phyloP scores from a whole-genome alignment of 2,113 vertebrate genomes.

The Lutjanus erythropterus region DNA sequence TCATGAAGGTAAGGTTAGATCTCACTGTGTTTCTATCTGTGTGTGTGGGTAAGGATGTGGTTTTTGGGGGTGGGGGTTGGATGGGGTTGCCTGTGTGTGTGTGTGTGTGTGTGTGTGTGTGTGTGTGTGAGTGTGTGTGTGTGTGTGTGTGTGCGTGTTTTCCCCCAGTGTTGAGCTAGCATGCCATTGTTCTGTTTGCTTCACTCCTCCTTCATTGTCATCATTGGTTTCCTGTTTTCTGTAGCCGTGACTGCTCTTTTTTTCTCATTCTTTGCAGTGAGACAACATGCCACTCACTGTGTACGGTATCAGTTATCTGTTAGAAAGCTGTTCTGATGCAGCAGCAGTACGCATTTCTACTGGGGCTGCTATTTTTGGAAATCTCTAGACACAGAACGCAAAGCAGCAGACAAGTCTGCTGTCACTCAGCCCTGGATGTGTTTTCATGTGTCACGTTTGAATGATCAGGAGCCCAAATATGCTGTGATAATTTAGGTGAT shows the following conservation, averaged over 20 bases:
- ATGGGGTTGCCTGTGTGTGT: slow-evolving; percentile 55
- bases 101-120: slow-evolving; percentile 27
- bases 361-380: slow-evolving; percentile 23
- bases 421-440: slow-evolving; percentile 1
- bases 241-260: slow-evolving; percentile 41
- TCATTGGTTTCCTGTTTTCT: slow-evolving; percentile 78
- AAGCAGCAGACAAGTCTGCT: neutral
- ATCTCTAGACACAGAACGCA: neutral
- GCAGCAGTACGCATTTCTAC: slow-evolving; percentile 8
- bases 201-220: slow-evolving; percentile 59
- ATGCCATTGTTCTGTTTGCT: slow-evolving; percentile 75
- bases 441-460: slow-evolving; percentile 10
- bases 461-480: neutral
- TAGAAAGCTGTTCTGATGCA: slow-evolving; percentile 23
- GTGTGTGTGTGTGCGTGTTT: too few relatives aligned
- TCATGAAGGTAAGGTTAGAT: slow-evolving; percentile 99
- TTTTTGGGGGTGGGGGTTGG: slow-evolving; percentile 12
- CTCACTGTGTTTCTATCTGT: slow-evolving; percentile 62
- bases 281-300: slow-evolving; percentile 15
- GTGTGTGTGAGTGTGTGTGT: slow-evolving; percentile 22
- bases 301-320: slow-evolving; percentile 13
- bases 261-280: slow-evolving; percentile 28
- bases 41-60: slow-evolving; percentile 69
- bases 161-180: slow-evolving; percentile 65
- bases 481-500: neutral